phyloP scores from a whole-genome alignment of 2,888 invertebrate species.

The Pseudococcus jackbeardsleyi region DNA sequence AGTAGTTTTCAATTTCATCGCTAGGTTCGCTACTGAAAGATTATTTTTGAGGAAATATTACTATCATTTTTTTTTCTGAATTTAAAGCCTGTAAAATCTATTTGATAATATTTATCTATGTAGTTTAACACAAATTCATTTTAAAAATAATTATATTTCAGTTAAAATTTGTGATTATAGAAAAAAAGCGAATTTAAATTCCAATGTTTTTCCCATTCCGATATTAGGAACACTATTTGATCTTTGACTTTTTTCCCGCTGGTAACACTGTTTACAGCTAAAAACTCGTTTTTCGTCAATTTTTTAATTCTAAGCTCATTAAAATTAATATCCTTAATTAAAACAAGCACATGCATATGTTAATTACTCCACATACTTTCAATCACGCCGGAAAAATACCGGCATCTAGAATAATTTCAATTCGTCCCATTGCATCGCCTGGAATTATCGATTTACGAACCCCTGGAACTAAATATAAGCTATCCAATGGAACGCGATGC shows the following conservation, averaged over 20 bases:
- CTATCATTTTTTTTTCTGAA: background rate
- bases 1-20: background rate
- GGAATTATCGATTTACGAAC: slow-evolving; percentile 60
- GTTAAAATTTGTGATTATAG: background rate
- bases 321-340: slow-evolving; percentile 14
- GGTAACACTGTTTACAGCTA: background rate
- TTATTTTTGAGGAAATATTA: background rate
- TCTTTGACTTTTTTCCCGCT: background rate
- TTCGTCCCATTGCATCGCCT: background rate
- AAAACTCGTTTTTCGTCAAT: slow-evolving; percentile 8
- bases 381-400: slow-evolving; percentile 6
- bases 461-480: slow-evolving; percentile 60
- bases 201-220: background rate
- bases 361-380: background rate
- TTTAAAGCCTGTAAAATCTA: background rate
- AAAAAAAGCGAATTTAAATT: background rate
- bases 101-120: background rate
- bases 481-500: slow-evolving; percentile 61
- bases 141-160: background rate
- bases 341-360: background rate
- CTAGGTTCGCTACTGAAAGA: background rate
- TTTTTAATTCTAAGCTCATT: background rate
- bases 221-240: background rate
- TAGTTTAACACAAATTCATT: background rate
- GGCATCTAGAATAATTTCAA: slow-evolving; percentile 9